These are phyloP conservation scores for Tiliacea aurago DNA, from an alignment of 2,888 invertebrate genomes.

Conservation along the genomic window DNA sequence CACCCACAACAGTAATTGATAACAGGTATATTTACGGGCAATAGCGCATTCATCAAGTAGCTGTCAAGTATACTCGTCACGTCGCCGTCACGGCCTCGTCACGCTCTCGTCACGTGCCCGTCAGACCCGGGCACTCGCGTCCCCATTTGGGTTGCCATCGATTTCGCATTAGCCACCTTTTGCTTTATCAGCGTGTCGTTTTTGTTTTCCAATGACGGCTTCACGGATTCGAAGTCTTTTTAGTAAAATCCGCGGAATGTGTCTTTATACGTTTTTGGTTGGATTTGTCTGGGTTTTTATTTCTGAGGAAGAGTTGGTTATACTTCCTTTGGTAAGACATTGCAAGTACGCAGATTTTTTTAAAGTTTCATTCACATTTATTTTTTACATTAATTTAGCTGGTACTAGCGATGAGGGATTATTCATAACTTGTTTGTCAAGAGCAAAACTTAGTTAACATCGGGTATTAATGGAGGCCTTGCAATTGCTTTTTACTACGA, in stretches of 20 bases:
- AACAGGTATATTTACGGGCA: slow-evolving; percentile 54
- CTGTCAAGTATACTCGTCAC: slow-evolving; percentile 65
- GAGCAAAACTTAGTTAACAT: not conserved
- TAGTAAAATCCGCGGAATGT: slow-evolving; percentile 34
- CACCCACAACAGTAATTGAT: slow-evolving; percentile 50
- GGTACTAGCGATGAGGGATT: too few relatives aligned
- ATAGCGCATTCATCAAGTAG: slow-evolving; percentile 64
- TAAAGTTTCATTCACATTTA: too few relatives aligned
- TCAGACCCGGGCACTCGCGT: slow-evolving; percentile 59
- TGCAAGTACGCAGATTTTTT: not conserved
- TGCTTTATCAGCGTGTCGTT: slow-evolving; percentile 71
- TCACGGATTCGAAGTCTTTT: slow-evolving; percentile 49
- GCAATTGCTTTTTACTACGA: not conserved
- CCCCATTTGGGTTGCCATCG: slow-evolving; percentile 73
- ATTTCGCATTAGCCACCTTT: slow-evolving; percentile 83
- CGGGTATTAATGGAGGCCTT: not conserved
- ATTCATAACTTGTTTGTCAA: not conserved
- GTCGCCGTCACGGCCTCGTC: slow-evolving; percentile 55
- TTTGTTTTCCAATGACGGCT: slow-evolving; percentile 65
- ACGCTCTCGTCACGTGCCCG: slow-evolving; percentile 54
- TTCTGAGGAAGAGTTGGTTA: not conserved
- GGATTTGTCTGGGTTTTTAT: slow-evolving; percentile 36
- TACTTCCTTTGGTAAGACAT: not conserved
- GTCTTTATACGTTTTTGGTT: slow-evolving; percentile 37
- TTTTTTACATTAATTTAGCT: not conserved